A percentile compares a stretch with the other conserved stretches of the same genome.
Evolutionary conservation across 2,797 vertebrate genomes (phyloP).

Genomic region (Neomorphus geoffroyi): DNA sequence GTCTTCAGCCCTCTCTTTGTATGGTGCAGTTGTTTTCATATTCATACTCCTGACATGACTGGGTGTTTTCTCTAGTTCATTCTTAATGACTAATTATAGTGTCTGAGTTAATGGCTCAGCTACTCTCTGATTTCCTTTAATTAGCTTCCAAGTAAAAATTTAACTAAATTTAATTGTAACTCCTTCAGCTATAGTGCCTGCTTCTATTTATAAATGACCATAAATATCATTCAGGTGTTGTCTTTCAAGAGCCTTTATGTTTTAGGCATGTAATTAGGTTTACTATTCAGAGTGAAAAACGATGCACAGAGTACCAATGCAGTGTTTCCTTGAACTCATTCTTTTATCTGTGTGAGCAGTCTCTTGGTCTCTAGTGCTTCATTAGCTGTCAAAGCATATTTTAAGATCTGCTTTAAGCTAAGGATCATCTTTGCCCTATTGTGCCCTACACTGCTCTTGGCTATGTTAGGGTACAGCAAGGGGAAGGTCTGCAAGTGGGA

Average conservation of each 20-base stretch:
- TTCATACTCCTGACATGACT: not conserved
- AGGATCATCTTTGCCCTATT: not conserved
- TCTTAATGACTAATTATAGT: not conserved
- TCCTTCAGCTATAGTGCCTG: slow-evolving; percentile 1
- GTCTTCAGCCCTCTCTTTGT: not conserved
- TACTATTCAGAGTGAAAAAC: not conserved
- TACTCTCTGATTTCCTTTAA: slow-evolving; percentile 16
- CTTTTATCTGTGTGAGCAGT: not conserved
- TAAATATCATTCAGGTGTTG: not conserved
- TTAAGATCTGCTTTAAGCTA: not conserved
- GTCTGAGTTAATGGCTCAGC: not conserved
- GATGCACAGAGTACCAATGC: not conserved
- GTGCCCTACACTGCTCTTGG: not conserved
- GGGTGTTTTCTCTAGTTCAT: not conserved
- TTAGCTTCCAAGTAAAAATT: slow-evolving; percentile 15
- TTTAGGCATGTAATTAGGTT: slow-evolving; percentile 5
- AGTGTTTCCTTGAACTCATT: not conserved
- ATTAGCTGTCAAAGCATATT: not conserved
- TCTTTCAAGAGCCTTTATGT: not conserved
- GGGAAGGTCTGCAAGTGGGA: not conserved
- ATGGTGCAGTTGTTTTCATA: not conserved
- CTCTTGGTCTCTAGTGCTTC: not conserved
- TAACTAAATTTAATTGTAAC: slow-evolving; percentile 12
- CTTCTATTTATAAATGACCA: slow-evolving; percentile 30
- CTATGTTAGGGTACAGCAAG: not conserved